phyloP scores from a whole-genome alignment of 2,888 invertebrate species.

The Julus scandinavius region DNA sequence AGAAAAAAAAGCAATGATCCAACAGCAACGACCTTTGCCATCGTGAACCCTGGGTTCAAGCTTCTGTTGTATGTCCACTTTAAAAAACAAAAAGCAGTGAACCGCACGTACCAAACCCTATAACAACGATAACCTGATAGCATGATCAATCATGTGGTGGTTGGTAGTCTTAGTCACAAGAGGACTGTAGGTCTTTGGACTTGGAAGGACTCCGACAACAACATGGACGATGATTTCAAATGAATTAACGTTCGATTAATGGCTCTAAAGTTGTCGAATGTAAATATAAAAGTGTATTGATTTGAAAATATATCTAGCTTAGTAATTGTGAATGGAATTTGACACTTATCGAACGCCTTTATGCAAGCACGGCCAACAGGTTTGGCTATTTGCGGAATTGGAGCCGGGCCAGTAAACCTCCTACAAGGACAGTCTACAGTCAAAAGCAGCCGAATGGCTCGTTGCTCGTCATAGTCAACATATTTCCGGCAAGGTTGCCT shows the following conservation, averaged over 20 bases:
- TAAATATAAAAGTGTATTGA: not conserved
- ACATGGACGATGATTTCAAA: not conserved
- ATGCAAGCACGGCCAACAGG: not conserved
- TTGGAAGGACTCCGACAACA: not conserved
- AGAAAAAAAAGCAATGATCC: not conserved
- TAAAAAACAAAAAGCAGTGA: no score
- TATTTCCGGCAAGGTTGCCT: not conserved
- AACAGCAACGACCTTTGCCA: not conserved
- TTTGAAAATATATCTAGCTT: not conserved
- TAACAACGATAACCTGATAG: not conserved
- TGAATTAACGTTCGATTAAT: not conserved
- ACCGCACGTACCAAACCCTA: not conserved
- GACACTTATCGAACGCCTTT: not conserved
- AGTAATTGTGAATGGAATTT: not conserved
- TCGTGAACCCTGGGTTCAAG: not conserved
- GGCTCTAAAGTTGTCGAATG: not conserved
- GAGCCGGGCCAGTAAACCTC: not conserved
- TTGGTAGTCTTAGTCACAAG: not conserved
- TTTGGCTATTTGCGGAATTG: not conserved
- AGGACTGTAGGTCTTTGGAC: not conserved
- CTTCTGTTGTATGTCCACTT: not conserved
- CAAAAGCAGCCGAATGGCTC: not conserved
- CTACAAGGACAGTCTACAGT: not conserved
- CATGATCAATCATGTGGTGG: not conserved
- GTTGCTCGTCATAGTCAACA: not conserved